Percentiles rank a stretch among this genome's conserved stretches.
Conservation (phyloP, 2,888 invertebrate species). For the Sarcophaga carnaria region DNA sequence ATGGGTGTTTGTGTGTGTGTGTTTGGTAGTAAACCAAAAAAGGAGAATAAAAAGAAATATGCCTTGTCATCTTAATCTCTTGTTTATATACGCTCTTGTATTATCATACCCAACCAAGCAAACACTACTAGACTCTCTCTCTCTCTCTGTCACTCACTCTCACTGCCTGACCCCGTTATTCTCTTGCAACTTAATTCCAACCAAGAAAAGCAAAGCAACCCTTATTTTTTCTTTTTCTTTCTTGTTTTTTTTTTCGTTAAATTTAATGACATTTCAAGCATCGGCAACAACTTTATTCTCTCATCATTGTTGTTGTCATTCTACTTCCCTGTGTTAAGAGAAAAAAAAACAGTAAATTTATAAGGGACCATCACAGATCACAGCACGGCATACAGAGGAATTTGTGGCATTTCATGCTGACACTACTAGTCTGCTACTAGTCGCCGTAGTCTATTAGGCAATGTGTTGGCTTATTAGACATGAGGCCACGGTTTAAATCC, state of each 20-base stretch:
- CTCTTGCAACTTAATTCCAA: too few relatives aligned
- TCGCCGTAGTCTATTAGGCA: too few relatives aligned
- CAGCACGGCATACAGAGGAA: too few relatives aligned
- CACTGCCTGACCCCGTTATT: neutral
- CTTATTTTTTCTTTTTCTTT: conserved; percentile 32
- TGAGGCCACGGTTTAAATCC: too few relatives aligned
- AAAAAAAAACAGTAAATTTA: conserved; percentile 13
- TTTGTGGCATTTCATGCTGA: too few relatives aligned
- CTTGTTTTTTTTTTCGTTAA: conserved; percentile 6
- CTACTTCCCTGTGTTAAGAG: neutral
- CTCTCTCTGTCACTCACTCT: neutral
- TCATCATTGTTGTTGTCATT: conserved; percentile 25
- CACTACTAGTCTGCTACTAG: too few relatives aligned
- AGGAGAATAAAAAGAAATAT: neutral
- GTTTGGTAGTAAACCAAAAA: neutral
- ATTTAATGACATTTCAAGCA: conserved; percentile 59
- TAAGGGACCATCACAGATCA: conserved; percentile 15
- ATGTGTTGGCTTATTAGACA: too few relatives aligned
- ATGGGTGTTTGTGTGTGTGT: neutral
- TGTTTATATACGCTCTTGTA: conserved; percentile 43
- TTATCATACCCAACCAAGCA: conserved; percentile 25
- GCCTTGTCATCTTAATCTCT: conserved; percentile 52
- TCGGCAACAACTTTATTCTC: conserved; percentile 40
- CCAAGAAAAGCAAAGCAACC: conserved; percentile 38
- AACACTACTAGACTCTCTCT: neutral